Evolutionary conservation across 1,140 invertebrate genomes (phyloP), one percentile per base, ranked within the genome.

Genomic region (Drosophila subpulchrella): DNA sequence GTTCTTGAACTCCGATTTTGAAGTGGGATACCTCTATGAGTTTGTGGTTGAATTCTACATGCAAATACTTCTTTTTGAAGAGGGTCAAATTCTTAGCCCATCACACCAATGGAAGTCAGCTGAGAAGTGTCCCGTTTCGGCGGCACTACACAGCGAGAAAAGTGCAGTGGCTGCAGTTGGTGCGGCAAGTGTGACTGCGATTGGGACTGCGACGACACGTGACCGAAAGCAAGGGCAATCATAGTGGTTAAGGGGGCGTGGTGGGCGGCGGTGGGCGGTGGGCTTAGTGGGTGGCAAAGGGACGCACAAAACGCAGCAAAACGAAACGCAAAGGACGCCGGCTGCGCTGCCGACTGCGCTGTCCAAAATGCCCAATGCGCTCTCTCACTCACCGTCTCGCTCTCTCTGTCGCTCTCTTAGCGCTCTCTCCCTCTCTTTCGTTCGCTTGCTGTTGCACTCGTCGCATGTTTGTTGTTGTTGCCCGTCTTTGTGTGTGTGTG

Each of bases 111-210:
- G 6, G 7, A 32, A 32, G 32, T 7, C 4, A 17, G 39, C 34
- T 46, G 53, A 58, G 34, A 81, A 77, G 78, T 71, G 66, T 65
- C 66, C 74, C 82, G 79, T 74, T 83, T 83, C 72, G 82, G 80
- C 82, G 81, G 62, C 67, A 78, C 66, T 83, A 15, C 38, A 56
- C 54, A 1, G 24, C n/a, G 17, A 44, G 47, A 59, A 41, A 50
- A 56, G 7, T 12, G 10, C 38, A 42, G 36, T 58, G 27, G 34
- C 41, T 44, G 17, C 42, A 17, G 17, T 44, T n/a, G n/a, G 3
- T n/a, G 39, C 39, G 39, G 39, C 39, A 15, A 39, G 6, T 41
- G 39, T 41, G 41, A 15, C 41, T 44, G n/a, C 24, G 34, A 39
- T 17, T 41, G 58, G 39, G 72, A 65, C 42, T 68, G 62, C 53